Base-by-base conservation (phyloP, 2,888 invertebrate genomes). In the Geotrupes spiniger region DNA sequence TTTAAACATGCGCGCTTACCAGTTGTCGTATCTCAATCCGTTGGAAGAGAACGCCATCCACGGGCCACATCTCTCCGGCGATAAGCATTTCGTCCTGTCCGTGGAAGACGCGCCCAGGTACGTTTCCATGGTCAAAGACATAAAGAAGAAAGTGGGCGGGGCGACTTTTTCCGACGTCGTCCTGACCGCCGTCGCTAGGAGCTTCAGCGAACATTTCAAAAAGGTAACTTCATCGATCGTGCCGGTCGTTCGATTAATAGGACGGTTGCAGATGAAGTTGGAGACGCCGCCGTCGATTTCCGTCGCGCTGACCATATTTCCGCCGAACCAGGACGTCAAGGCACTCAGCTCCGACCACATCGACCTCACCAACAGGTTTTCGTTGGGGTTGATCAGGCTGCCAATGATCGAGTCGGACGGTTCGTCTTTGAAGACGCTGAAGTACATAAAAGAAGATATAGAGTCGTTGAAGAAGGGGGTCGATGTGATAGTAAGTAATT, bases 401-500 rank as follows among this genome's bases (percentile, higher is more conserved):
- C 43, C 31, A 6, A 10, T 40, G 12, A n/a, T 12, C 5, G 21
- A 21, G 9, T 33, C 16, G 43, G 14, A 36, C 6, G n/a, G 21
- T 0, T 14, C 33, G 9, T 11, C 21, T 33, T 12, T 29, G 17
- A 33, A 25, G n/a, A 33, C 33, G 8, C 14, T 43, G 4, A 33
- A 43, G 15, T 36, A n/a, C 12, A 21, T 33, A 11, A 36, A 33
- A 17, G 26, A 43, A 4, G 26, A 43, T 2, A 33, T 43, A 25
- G 17, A 1, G 14, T 33, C 12, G 8, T 33, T 43, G 21, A 43
- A 25, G 33, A 43, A 43, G n/a, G 11, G 33, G 3, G 25, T 43
- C 11, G 43, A 43, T 36, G 36, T 43, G 11, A 33, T 33, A 9
- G 43, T 43, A 43, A 43, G 43, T 15, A 4, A 17, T 8, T 33